These are phyloP conservation scores for Arctia plantaginis DNA, from an alignment of 2,888 invertebrate genomes.

Conservation along the genomic window DNA sequence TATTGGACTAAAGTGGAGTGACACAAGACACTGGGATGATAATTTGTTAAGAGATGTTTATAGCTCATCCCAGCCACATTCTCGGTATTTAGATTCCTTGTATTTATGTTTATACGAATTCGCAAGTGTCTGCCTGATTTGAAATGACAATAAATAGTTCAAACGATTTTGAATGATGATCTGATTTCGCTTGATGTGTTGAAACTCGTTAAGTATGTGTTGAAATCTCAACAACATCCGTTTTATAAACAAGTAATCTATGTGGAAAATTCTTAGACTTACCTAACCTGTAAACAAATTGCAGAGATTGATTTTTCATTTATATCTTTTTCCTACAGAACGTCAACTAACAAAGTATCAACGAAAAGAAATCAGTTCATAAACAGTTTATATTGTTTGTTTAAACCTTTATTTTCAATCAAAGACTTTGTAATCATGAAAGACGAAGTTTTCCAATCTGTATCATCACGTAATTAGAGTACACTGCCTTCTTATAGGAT, in stretches of 20 bases:
- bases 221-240: background rate
- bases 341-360: too few relatives aligned
- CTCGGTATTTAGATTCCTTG: background rate
- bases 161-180: slow-evolving; percentile 16
- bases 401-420: too few relatives aligned
- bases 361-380: too few relatives aligned
- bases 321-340: too few relatives aligned
- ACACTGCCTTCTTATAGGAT: too few relatives aligned
- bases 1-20: too few relatives aligned
- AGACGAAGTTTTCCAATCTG: too few relatives aligned
- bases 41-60: background rate
- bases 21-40: background rate
- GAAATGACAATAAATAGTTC: slow-evolving; percentile 19
- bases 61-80: background rate
- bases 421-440: too few relatives aligned
- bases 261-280: background rate
- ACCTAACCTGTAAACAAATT: too few relatives aligned
- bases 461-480: background rate
- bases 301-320: too few relatives aligned
- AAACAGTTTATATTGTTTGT: too few relatives aligned
- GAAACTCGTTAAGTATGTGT: background rate
- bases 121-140: background rate
- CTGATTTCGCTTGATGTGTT: slow-evolving; percentile 3
- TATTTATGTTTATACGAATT: background rate
- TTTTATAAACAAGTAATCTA: background rate